phyloP scores from a whole-genome alignment of 2,797 vertebrate genomes.

The Typhlichthys subterraneus region DNA sequence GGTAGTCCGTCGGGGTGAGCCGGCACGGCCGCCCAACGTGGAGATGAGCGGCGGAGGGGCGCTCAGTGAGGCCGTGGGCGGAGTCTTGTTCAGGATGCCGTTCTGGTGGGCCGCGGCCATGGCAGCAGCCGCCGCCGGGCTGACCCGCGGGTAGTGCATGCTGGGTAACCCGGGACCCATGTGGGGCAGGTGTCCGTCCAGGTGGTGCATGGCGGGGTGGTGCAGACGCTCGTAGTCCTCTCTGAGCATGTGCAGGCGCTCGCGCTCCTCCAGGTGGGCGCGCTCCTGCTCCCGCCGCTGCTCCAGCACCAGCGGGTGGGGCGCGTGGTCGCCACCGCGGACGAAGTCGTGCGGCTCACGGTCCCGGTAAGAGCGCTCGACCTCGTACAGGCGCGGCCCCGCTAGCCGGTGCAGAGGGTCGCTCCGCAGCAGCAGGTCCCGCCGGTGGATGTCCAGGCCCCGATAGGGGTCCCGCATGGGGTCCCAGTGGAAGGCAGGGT shows the following conservation, averaged over 20 bases:
- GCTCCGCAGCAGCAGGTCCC: constrained; percentile 90
- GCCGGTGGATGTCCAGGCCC: constrained; percentile 91
- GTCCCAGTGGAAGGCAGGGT: constrained; percentile 97
- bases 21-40: constrained; percentile 85
- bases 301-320: constrained; percentile 85
- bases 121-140: constrained; percentile 77
- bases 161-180: constrained; percentile 90
- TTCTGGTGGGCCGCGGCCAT: constrained; percentile 85
- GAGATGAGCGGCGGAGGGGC: constrained; percentile 95
- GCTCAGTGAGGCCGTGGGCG: constrained; percentile 91
- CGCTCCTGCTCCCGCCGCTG: constrained; percentile 91
- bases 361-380: constrained; percentile 92
- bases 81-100: constrained; percentile 91
- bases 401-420: constrained; percentile 92
- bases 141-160: constrained; percentile 95
- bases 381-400: constrained; percentile 86
- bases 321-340: constrained; percentile 84
- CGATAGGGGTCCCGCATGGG: constrained; percentile 94
- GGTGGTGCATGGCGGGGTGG: constrained; percentile 73
- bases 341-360: constrained; percentile 93
- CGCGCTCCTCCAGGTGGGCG: constrained; percentile 88
- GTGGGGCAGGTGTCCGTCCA: constrained; percentile 90
- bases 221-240: constrained; percentile 89
- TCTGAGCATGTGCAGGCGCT: constrained; percentile 89
- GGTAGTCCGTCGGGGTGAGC: constrained; percentile 94